Evolutionary conservation across 2,888 invertebrate species (phyloP), one percentile per base, ranked within the genome.

Genomic region (Ypsolopha sequella): DNA sequence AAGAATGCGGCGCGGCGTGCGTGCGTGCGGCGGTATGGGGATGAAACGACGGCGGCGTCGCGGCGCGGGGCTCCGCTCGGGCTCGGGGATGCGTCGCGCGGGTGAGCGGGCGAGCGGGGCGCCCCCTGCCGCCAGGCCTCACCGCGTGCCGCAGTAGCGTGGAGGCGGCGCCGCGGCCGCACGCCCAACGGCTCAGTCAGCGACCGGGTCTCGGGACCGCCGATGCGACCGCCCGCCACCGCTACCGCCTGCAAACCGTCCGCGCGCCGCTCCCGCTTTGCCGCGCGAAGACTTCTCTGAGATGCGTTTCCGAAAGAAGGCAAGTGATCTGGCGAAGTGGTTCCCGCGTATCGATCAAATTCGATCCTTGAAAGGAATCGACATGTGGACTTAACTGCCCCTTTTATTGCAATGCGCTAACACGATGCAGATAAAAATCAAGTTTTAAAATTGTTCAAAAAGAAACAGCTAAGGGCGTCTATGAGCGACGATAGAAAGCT

Each of bases 91-190:
- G 71, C 69, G 70, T 70, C 66, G 70, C 46, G 64, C 36, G 47
- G 50, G 49, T 44, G 53, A 59, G 64, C 49, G 64, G 59, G 63
- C 64, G 61, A 62, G 65, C 60, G 67, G 68, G 73, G 66, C 68
- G 66, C 63, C 71, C 50, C 53, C 52, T 44, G 48, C 48, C 53
- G 53, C 53, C 38, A 48, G 53, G 51, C 53, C 45, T 39, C 47
- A 69, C 73, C 80, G 80, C 82, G 81, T 80, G 76, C 82, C 82
- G 84, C 82, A 84, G 81, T 85, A 84, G 75, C 78, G 84, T 78
- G 80, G 75, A 79, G 77, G 80, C 77, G 76, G 79, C 80, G 78
- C 68, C 76, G 78, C 76, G 77, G 73, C 77, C 78, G 80, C 80
- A 74, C 75, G 77, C 65, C 69, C 68, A 39, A 24, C 24, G 24